phyloP scores from a whole-genome alignment of 2,797 vertebrate genomes.

The Dallia pectoralis region DNA sequence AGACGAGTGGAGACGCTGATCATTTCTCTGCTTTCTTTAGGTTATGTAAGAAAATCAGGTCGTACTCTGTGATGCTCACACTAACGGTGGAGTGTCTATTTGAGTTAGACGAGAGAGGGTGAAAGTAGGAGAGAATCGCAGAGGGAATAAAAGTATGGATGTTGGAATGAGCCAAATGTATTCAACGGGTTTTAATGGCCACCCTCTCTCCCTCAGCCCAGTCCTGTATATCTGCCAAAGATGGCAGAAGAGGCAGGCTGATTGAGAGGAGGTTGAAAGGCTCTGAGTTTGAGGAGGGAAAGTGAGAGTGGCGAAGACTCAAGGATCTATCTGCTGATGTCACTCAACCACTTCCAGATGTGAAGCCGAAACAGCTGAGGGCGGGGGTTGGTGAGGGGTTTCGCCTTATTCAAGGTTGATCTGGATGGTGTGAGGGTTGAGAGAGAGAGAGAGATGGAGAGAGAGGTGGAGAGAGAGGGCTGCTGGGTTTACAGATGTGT shows the following conservation, averaged over 20 bases:
- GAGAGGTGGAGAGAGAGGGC: constrained; percentile 15
- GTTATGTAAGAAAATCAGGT: constrained; percentile 15
- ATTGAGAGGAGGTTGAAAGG: constrained; percentile 33
- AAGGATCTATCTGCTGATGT: constrained; percentile 72
- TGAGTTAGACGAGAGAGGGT: not conserved
- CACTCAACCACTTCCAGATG: constrained; percentile 78
- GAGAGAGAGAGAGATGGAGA: constrained; percentile 44
- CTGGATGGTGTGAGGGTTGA: constrained; percentile 41
- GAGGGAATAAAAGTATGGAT: constrained; percentile 31
- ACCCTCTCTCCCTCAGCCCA: constrained; percentile 17
- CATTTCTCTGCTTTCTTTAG: constrained; percentile 13
- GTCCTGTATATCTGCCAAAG: constrained; percentile 42
- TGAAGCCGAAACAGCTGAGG: constrained; percentile 54
- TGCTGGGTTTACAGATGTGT: constrained; percentile 18
- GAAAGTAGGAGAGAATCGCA: constrained; percentile 27
- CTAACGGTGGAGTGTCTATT: not conserved
- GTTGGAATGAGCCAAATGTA: constrained; percentile 2
- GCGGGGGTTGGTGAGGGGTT: constrained; percentile 29
- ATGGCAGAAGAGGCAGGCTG: constrained; percentile 45
- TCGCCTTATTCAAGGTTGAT: constrained; percentile 56
- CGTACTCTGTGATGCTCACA: constrained; percentile 10
- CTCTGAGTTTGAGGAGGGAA: constrained; percentile 17
- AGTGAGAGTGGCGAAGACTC: constrained; percentile 37
- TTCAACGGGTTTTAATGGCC: constrained; percentile 24
- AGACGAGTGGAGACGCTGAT: constrained; percentile 1